phyloP scores from a whole-genome alignment of 2,888 invertebrate genomes.

The Leucoma salicis region DNA sequence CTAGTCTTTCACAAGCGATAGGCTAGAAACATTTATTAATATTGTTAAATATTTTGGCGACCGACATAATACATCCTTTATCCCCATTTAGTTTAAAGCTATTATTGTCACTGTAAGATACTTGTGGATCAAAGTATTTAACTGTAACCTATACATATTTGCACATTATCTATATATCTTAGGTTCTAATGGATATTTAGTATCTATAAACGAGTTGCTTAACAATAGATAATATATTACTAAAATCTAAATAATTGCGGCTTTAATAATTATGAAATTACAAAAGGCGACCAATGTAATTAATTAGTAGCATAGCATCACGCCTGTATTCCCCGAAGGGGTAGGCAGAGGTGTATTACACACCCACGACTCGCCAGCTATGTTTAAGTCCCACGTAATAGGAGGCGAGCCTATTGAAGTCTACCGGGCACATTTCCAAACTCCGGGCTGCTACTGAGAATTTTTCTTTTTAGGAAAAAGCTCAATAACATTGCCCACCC shows the following conservation, averaged over 20 bases:
- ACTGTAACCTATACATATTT: not conserved
- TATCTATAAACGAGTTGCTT: no score
- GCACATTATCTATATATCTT: not conserved
- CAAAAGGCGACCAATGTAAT: no score
- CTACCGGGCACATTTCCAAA: no score
- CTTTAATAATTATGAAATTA: no score
- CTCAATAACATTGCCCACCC: no score
- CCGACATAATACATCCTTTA: slow-evolving; percentile 48
- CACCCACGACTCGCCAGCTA: not conserved
- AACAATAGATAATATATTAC: no score
- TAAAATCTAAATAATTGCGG: no score
- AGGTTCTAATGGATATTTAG: not conserved
- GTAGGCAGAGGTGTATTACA: not conserved
- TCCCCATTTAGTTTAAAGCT: slow-evolving; percentile 38
- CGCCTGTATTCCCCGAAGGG: not conserved
- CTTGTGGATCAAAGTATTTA: no score
- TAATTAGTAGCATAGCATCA: no score
- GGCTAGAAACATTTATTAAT: slow-evolving; percentile 67
- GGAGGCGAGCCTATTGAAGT: not conserved
- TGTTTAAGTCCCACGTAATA: not conserved
- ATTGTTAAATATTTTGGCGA: slow-evolving; percentile 71
- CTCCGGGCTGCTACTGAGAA: no score
- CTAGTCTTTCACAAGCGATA: slow-evolving; percentile 71
- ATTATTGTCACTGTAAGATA: slow-evolving; percentile 10
- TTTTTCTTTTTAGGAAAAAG: no score